Conservation (phyloP, 2,113 vertebrate genomes). For the Calidris pugnax region DNA sequence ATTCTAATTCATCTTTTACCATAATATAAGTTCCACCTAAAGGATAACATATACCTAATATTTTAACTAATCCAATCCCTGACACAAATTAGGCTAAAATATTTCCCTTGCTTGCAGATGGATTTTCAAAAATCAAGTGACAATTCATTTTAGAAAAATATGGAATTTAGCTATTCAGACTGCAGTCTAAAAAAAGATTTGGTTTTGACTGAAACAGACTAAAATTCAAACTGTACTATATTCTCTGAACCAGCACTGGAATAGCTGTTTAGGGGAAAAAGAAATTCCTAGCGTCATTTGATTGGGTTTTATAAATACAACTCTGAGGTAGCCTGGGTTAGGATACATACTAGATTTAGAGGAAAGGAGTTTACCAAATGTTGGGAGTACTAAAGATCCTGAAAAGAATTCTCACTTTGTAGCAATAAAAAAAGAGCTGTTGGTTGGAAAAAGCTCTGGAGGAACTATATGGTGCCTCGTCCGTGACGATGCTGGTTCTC, state of each 20-base stretch:
- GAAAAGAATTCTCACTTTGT: background rate
- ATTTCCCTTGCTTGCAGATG: background rate
- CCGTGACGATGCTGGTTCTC: background rate
- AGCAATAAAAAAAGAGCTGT: background rate
- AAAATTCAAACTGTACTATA: background rate
- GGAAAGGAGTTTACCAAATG: background rate
- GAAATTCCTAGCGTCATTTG: background rate
- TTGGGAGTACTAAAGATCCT: accelerated
- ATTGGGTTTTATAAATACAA: background rate
- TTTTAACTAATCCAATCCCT: background rate
- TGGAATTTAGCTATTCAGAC: background rate
- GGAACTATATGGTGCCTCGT: background rate
- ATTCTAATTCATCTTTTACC: background rate
- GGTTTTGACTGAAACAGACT: background rate
- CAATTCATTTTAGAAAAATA: background rate
- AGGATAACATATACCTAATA: background rate
- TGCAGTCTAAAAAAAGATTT: background rate
- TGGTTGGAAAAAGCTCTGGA: background rate
- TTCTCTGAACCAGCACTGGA: background rate
- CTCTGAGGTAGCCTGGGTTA: background rate
- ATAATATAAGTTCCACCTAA: background rate
- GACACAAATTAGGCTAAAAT: background rate
- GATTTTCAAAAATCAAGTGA: background rate
- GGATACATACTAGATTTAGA: background rate
- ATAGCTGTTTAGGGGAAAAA: background rate